Percentiles rank a stretch among this genome's conserved stretches.
phyloP scores from a whole-genome alignment of 1,140 invertebrate genomes.

The Saccostrea cuccullata region DNA sequence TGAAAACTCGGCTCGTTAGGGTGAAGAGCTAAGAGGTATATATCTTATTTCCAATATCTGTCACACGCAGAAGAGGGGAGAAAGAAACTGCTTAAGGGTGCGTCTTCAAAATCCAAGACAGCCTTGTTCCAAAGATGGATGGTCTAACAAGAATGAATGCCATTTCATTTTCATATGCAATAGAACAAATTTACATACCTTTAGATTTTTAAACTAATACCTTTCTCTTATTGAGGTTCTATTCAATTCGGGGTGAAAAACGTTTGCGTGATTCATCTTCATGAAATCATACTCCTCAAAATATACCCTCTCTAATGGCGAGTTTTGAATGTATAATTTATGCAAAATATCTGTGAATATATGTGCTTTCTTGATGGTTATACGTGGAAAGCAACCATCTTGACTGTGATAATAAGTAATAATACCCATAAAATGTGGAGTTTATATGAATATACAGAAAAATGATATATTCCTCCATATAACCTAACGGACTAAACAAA shows the following conservation, averaged over 20 bases:
- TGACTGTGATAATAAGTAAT: too few relatives aligned
- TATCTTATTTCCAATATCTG: constrained; percentile 19
- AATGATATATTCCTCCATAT: too few relatives aligned
- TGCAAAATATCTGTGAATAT: too few relatives aligned
- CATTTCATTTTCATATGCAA: constrained; percentile 14
- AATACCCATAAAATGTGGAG: too few relatives aligned
- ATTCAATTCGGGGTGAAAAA: background rate
- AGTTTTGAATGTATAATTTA: too few relatives aligned
- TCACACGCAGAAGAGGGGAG: background rate
- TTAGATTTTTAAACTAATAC: background rate
- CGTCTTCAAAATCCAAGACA: background rate
- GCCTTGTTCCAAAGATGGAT: constrained; percentile 13
- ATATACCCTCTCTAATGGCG: background rate
- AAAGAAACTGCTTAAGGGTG: background rate
- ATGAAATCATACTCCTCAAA: background rate
- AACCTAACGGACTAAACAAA: too few relatives aligned
- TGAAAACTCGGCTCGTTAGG: background rate
- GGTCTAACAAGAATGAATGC: background rate
- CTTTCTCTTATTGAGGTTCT: background rate
- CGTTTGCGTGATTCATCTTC: background rate
- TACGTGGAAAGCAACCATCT: too few relatives aligned
- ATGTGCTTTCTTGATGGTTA: too few relatives aligned
- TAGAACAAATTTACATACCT: constrained; percentile 18
- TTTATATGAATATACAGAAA: too few relatives aligned
- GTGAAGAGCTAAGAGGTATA: constrained; percentile 24